phyloP scores from a whole-genome alignment of 1,140 invertebrate species.

The Archivesica marissinica region DNA sequence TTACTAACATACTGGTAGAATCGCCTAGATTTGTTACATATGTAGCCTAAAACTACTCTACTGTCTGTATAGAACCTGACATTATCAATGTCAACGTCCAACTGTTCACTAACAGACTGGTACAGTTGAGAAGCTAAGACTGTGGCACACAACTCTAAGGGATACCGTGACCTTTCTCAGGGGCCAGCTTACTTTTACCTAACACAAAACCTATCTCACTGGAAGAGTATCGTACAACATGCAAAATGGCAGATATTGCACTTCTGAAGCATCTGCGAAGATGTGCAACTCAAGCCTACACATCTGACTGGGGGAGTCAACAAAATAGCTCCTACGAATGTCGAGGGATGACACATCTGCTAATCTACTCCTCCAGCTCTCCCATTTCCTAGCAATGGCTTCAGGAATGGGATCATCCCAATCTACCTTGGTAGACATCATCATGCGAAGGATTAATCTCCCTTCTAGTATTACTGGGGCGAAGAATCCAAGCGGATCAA shows the following conservation, averaged over 20 bases:
- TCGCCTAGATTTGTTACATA: slow-evolving; percentile 18
- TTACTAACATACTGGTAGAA: slow-evolving; percentile 43
- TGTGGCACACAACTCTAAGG: slow-evolving; percentile 42
- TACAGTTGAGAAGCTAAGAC: slow-evolving; percentile 37
- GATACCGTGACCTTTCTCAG: slow-evolving; percentile 39
- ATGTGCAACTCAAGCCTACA: not conserved
- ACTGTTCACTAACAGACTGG: not conserved
- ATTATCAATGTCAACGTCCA: not conserved
- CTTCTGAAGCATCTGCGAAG: not conserved
- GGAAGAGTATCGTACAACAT: too few species aligned
- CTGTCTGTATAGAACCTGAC: slow-evolving; percentile 20
- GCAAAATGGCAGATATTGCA: too few species aligned
- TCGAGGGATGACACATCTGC: not conserved
- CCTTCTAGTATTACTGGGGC: slow-evolving; percentile 47
- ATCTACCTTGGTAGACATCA: not conserved
- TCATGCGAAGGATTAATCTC: slow-evolving; percentile 3
- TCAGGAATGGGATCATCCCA: not conserved
- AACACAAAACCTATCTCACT: slow-evolving; percentile 18
- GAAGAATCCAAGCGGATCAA: slow-evolving; percentile 46
- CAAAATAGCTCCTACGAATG: not conserved
- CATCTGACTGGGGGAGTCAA: not conserved
- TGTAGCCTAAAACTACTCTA: slow-evolving; percentile 43
- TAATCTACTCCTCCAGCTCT: not conserved
- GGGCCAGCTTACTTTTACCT: slow-evolving; percentile 57
- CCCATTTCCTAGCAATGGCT: not conserved